Evolutionary conservation across 2,888 invertebrate species (phyloP).

Genomic region (Oscheius onirici): DNA sequence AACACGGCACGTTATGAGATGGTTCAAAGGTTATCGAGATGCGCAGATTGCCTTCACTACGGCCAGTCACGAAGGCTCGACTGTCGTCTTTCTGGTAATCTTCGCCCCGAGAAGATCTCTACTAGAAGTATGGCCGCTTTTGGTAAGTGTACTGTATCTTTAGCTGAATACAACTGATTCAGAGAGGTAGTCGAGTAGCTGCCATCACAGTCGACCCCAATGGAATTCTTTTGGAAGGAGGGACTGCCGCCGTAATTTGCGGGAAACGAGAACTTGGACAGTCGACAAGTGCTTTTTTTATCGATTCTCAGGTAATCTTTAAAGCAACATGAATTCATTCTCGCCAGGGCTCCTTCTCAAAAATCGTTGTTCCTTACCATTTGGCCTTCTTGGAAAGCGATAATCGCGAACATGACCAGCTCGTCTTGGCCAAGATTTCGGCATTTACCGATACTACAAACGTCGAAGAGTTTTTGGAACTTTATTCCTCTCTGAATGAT

Average conservation of each 20-base stretch:
- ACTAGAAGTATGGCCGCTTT: conserved; percentile 85
- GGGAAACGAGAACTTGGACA: conserved; percentile 33
- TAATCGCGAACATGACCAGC: conserved; percentile 59
- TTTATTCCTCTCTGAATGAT: conserved; percentile 19
- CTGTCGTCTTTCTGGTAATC: conserved; percentile 83
- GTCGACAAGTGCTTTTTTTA: conserved; percentile 35
- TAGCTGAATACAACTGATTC: not conserved
- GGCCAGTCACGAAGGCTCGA: conserved; percentile 9
- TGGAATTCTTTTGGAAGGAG: conserved; percentile 40
- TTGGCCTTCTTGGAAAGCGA: conserved; percentile 54
- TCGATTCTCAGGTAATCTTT: conserved; percentile 36
- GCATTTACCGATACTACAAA: not conserved
- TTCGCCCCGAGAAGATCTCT: conserved; percentile 91
- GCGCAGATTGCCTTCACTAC: conserved; percentile 76
- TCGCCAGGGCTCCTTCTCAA: conserved; percentile 41
- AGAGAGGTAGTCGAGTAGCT: conserved; percentile 43
- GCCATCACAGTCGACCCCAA: conserved; percentile 42
- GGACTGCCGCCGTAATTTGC: conserved; percentile 40
- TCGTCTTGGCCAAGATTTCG: conserved; percentile 51
- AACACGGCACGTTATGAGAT: conserved; percentile 11
- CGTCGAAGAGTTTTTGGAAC: conserved; percentile 8
- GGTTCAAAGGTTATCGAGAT: conserved; percentile 93
- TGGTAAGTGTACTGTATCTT: conserved; percentile 78
- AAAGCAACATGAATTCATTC: not conserved
- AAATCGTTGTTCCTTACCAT: conserved; percentile 60